phyloP scores from a whole-genome alignment of 2,113 vertebrate genomes.

The Marmota monax region DNA sequence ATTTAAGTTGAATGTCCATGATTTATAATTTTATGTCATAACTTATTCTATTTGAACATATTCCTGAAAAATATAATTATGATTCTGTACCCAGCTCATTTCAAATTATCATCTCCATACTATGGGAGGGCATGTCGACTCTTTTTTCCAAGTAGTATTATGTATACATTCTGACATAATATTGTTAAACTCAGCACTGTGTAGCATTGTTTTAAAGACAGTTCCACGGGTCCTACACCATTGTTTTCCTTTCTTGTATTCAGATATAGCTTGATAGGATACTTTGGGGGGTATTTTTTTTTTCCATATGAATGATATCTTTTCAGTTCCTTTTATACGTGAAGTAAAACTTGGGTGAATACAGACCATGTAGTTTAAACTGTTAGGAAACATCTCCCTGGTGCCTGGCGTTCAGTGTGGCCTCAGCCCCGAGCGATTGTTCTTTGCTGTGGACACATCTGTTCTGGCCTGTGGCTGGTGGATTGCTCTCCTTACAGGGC shows the following conservation, averaged over 20 bases:
- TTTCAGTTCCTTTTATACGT: neutral
- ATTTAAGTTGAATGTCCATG: neutral
- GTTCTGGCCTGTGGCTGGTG: neutral
- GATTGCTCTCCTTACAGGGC: no score
- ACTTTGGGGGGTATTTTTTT: neutral
- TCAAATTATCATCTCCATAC: neutral
- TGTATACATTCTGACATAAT: neutral
- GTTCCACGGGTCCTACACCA: no score
- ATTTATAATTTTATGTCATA: neutral
- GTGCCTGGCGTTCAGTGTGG: neutral
- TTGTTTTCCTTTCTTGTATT: neutral
- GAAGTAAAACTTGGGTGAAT: neutral
- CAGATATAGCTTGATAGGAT: neutral
- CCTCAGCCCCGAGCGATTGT: no score
- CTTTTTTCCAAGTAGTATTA: neutral
- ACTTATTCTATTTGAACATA: neutral
- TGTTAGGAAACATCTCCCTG: neutral
- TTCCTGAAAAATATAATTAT: neutral
- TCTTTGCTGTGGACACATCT: neutral
- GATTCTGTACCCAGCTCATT: neutral
- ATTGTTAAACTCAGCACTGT: neutral
- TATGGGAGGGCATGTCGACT: neutral
- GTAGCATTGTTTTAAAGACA: neutral
- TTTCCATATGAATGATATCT: neutral
- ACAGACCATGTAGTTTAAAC: neutral